These are phyloP conservation scores for Drosophila bipectinata DNA, from an alignment of 1,140 invertebrate species.

Conservation along the genomic window DNA sequence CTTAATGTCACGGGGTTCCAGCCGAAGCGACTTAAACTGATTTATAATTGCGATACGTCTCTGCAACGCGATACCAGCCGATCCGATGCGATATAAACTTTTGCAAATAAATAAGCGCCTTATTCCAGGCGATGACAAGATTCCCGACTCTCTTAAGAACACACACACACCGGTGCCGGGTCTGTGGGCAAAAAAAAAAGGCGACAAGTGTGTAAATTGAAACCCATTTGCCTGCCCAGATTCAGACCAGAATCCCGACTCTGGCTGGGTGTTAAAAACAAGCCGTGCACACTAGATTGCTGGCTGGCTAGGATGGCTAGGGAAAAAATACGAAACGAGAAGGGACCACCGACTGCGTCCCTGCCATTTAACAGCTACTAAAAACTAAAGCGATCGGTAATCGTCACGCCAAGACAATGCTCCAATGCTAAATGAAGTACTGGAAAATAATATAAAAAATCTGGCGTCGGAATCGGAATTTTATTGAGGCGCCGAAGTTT, in stretches of 20 bases:
- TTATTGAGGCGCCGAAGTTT: slow-evolving; percentile 57
- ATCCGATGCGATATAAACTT: slow-evolving; percentile 31
- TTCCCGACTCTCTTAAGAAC: slow-evolving; percentile 13
- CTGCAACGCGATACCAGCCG: slow-evolving; percentile 41
- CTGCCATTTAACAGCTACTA: slow-evolving; percentile 77
- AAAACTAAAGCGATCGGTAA: slow-evolving; percentile 61
- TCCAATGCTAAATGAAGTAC: slow-evolving; percentile 39
- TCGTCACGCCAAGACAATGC: slow-evolving; percentile 42
- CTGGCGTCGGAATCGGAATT: slow-evolving; percentile 11
- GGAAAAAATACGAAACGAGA: slow-evolving; percentile 1
- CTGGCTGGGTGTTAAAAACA: slow-evolving; percentile 71
- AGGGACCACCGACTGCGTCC: slow-evolving; percentile 69
- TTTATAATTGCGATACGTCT: slow-evolving; percentile 76
- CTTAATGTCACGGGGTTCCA: slow-evolving; percentile 75
- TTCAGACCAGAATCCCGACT: slow-evolving; percentile 31
- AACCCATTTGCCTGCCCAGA: slow-evolving; percentile 60
- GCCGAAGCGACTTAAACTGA: slow-evolving; percentile 66
- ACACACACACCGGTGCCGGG: neutral
- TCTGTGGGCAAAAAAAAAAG: slow-evolving; percentile 56
- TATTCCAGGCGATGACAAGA: slow-evolving; percentile 70
- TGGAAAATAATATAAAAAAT: slow-evolving; percentile 49
- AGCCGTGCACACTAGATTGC: slow-evolving; percentile 61
- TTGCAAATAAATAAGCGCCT: slow-evolving; percentile 79
- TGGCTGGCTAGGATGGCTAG: neutral
- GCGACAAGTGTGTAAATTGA: slow-evolving; percentile 76